These are phyloP conservation scores for Ennomos erosarius DNA, from an alignment of 2,888 invertebrate species.

Conservation along the genomic window DNA sequence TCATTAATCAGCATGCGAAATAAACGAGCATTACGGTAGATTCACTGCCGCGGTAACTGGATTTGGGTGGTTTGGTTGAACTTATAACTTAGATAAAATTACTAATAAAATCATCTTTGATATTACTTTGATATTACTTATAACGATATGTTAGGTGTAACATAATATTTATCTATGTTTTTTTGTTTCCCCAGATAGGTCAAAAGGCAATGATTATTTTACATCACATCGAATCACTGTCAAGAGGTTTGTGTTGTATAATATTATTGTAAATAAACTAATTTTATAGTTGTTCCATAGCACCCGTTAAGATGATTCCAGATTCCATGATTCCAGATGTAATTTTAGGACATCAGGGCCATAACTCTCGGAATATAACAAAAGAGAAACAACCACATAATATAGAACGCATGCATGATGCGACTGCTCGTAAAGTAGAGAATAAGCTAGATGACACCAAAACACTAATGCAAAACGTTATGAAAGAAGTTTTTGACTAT, in stretches of 20 bases:
- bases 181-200: conserved; percentile 59
- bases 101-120: too few species aligned
- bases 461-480: conserved; percentile 56
- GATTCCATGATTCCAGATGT: too few species aligned
- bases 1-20: too few species aligned
- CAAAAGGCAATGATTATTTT: conserved; percentile 70
- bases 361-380: background rate
- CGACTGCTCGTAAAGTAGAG: conserved; percentile 7
- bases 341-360: too few species aligned
- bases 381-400: background rate
- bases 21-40: too few species aligned
- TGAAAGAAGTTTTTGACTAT: conserved; percentile 57
- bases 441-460: conserved; percentile 49
- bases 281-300: background rate
- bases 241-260: conserved; percentile 34
- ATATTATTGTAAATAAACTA: background rate
- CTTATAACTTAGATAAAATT: too few species aligned
- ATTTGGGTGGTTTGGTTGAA: too few species aligned
- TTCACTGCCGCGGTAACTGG: too few species aligned
- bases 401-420: conserved; percentile 4
- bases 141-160: too few species aligned
- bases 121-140: too few species aligned
- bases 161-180: conserved; percentile 15
- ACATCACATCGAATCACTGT: conserved; percentile 49
- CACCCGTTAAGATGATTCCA: too few species aligned